A percentile compares a stretch with the other conserved stretches of the same genome.
Evolutionary conservation across 2,888 invertebrate species (phyloP).

Genomic region (Spialia ferax): DNA sequence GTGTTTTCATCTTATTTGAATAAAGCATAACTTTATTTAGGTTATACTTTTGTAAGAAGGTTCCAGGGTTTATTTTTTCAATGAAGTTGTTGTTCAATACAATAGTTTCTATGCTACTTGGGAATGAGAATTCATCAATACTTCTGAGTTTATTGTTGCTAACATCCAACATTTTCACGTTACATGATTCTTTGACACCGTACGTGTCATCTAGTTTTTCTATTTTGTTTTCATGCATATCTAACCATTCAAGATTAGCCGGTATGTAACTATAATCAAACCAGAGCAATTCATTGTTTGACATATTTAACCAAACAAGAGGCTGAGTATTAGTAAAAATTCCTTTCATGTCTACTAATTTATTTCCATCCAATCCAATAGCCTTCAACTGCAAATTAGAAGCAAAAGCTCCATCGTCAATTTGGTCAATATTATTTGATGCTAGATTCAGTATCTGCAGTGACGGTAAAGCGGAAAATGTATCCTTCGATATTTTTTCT

Average conservation of each 20-base stretch:
- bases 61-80: constrained; percentile 89
- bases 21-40: constrained; percentile 92
- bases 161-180: constrained; percentile 92
- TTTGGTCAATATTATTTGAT: constrained; percentile 91
- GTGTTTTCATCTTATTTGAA: constrained; percentile 90
- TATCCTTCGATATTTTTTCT: constrained; percentile 91
- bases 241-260: constrained; percentile 91
- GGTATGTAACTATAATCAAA: constrained; percentile 94
- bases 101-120: constrained; percentile 90
- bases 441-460: constrained; percentile 93
- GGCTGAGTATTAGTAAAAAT: constrained; percentile 91
- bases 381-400: constrained; percentile 91
- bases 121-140: constrained; percentile 90
- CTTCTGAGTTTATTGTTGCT: constrained; percentile 91
- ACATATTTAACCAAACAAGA: constrained; percentile 93
- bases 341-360: constrained; percentile 92
- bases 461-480: constrained; percentile 90
- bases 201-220: constrained; percentile 91
- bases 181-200: constrained; percentile 88
- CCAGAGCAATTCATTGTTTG: constrained; percentile 92
- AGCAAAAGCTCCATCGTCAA: constrained; percentile 92
- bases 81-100: constrained; percentile 92
- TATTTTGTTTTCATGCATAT: constrained; percentile 93
- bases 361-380: constrained; percentile 92
- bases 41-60: constrained; percentile 90